These are phyloP conservation scores for Octodonta nipae DNA, from an alignment of 2,888 invertebrate genomes.

Conservation along the genomic window DNA sequence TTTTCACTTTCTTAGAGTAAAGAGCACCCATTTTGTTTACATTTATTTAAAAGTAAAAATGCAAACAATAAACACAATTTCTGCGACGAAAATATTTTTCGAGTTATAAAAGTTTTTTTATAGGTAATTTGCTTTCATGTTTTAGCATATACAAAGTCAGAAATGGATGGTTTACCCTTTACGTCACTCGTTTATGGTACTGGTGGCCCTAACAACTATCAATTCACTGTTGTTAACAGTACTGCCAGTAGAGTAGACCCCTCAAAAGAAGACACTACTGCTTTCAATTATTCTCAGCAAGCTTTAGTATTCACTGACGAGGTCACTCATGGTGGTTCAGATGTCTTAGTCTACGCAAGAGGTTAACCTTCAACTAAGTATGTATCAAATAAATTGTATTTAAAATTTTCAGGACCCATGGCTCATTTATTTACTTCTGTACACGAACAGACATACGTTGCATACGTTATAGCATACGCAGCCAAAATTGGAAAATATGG, in stretches of 20 bases:
- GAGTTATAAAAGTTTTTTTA: too few species aligned
- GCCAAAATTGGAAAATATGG: constrained; percentile 67
- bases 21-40: too few species aligned
- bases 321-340: constrained; percentile 71
- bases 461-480: constrained; percentile 72
- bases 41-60: too few species aligned
- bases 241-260: constrained; percentile 47
- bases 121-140: too few species aligned
- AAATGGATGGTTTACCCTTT: constrained; percentile 50
- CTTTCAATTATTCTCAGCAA: constrained; percentile 58
- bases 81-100: too few species aligned
- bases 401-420: constrained; percentile 57
- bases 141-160: constrained; percentile 37
- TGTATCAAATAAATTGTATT: background rate
- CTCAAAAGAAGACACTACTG: constrained; percentile 42
- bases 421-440: constrained; percentile 77
- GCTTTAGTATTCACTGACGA: constrained; percentile 57
- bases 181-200: constrained; percentile 68
- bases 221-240: constrained; percentile 33
- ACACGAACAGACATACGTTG: constrained; percentile 84
- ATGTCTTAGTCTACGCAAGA: constrained; percentile 71
- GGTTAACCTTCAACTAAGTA: constrained; percentile 35
- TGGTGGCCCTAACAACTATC: constrained; percentile 57
- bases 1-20: too few species aligned
- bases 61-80: too few species aligned